Evolutionary conservation across 2,888 invertebrate species (phyloP).

Genomic region (Mesochorus sp.): DNA sequence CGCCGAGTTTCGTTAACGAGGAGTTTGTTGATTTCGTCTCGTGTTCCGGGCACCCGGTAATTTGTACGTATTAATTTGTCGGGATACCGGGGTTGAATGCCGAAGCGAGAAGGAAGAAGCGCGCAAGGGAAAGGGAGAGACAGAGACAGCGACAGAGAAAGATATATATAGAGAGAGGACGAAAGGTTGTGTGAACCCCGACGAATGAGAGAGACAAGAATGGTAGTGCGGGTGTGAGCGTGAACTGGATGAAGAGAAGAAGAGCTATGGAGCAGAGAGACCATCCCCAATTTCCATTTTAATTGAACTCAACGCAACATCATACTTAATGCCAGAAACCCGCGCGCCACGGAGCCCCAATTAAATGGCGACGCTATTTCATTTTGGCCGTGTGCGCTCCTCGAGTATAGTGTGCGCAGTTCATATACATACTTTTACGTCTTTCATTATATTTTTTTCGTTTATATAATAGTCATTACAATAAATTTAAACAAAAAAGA

Average conservation of each 20-base stretch:
- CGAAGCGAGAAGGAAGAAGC: slow-evolving; percentile 45
- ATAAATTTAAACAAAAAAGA: no score
- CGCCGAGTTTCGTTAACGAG: slow-evolving; percentile 54
- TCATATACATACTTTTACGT: neutral
- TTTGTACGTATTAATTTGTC: slow-evolving; percentile 64
- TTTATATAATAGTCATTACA: no score
- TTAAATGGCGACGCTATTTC: slow-evolving; percentile 78
- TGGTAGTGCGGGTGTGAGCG: slow-evolving; percentile 33
- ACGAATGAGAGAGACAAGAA: slow-evolving; percentile 47
- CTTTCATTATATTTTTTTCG: slow-evolving; percentile 3
- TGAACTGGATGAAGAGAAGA: slow-evolving; percentile 33
- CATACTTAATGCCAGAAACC: slow-evolving; percentile 80
- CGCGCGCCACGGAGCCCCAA: slow-evolving; percentile 76
- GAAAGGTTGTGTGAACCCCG: slow-evolving; percentile 32
- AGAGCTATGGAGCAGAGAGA: slow-evolving; percentile 50
- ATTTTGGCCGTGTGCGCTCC: slow-evolving; percentile 65
- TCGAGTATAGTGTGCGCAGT: neutral
- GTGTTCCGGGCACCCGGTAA: slow-evolving; percentile 50
- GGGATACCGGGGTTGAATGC: slow-evolving; percentile 41
- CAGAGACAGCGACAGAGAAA: neutral
- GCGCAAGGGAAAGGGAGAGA: slow-evolving; percentile 37
- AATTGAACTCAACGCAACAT: slow-evolving; percentile 81
- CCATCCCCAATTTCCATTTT: slow-evolving; percentile 80
- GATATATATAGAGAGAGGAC: no score
- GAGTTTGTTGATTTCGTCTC: slow-evolving; percentile 59